These are phyloP conservation scores for Boulengeromyrus knoepffleri DNA, from an alignment of 2,113 vertebrate species.

Conservation along the genomic window DNA sequence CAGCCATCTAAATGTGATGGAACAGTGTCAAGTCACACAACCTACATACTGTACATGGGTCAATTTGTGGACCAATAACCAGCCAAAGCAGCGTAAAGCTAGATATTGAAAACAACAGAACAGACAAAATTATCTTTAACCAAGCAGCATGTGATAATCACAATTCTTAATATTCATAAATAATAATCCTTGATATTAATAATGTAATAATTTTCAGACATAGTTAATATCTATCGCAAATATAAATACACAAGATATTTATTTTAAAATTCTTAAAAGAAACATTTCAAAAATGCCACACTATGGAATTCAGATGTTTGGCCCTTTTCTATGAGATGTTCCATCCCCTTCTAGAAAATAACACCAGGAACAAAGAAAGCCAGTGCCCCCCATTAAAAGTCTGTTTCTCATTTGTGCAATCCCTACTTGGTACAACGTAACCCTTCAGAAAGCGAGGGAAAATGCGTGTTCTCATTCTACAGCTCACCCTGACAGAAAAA, in stretches of 20 bases:
- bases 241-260: neutral
- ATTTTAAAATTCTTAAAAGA: neutral
- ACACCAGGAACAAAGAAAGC: constrained; percentile 15
- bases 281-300: neutral
- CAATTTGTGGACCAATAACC: neutral
- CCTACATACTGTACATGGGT: neutral
- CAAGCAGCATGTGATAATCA: neutral
- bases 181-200: neutral
- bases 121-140: neutral
- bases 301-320: neutral
- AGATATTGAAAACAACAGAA: neutral
- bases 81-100: neutral
- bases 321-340: constrained; percentile 2
- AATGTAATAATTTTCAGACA: neutral
- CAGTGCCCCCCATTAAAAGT: neutral
- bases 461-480: neutral
- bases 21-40: neutral
- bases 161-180: neutral
- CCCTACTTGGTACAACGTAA: neutral
- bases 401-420: constrained; percentile 11
- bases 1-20: neutral
- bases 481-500: neutral
- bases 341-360: constrained; percentile 13
- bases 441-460: neutral
- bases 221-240: neutral